Conservation (phyloP, 2,888 invertebrate genomes). For the Drosophila helvetica region DNA sequence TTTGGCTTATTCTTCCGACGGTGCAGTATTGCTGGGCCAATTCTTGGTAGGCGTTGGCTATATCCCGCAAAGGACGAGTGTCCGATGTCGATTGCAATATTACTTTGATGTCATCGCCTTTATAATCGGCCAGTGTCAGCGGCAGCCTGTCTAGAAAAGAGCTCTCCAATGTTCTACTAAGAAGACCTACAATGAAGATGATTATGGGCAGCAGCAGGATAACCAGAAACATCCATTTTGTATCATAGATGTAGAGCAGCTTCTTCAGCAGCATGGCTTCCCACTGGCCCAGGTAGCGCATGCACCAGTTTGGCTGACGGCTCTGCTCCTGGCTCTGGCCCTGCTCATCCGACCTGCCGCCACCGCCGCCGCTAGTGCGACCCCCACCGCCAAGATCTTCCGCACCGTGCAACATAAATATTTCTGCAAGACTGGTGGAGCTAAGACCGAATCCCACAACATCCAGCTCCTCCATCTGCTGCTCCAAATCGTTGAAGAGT, state of each 20-base stretch:
- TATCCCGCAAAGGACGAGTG: not conserved
- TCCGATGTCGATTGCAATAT: not conserved
- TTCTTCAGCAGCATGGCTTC: constrained; percentile 24
- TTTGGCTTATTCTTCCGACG: not conserved
- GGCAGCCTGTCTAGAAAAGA: not conserved
- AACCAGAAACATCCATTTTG: not conserved
- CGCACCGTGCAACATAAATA: constrained; percentile 88
- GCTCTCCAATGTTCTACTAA: no score
- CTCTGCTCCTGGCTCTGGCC: no score
- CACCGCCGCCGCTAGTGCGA: not conserved
- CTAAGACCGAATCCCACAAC: constrained; percentile 91
- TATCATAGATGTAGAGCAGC: not conserved
- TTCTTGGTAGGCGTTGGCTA: not conserved
- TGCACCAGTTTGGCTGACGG: not conserved
- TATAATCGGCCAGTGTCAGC: not conserved
- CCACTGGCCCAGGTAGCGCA: constrained; percentile 82
- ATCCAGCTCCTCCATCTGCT: constrained; percentile 85
- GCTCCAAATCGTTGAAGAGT: constrained; percentile 88
- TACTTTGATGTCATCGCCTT: not conserved
- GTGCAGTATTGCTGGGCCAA: not conserved
- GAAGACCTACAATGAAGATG: not conserved
- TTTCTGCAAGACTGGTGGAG: constrained; percentile 93
- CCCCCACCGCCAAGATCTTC: constrained; percentile 65
- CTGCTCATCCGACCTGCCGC: not conserved
- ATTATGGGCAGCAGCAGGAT: constrained; percentile 9